phyloP scores from a whole-genome alignment of 2,888 invertebrate species.

The Onthophagus sagittarius region DNA sequence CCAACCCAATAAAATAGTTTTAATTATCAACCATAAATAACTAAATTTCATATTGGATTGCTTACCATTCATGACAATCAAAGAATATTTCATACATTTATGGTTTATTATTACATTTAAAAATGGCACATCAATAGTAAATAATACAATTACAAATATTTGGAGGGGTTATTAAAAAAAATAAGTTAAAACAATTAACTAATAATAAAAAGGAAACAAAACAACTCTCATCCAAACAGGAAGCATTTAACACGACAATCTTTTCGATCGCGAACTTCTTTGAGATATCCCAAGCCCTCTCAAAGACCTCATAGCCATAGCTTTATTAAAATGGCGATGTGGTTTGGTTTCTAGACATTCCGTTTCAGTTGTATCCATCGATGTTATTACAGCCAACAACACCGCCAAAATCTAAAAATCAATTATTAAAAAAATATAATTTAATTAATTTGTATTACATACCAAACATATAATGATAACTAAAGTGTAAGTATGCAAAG shows the following conservation, averaged over 20 bases:
- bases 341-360: slow-evolving; percentile 54
- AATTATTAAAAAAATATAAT: slow-evolving; percentile 12
- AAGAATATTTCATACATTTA: not conserved
- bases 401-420: slow-evolving; percentile 71
- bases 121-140: slow-evolving; percentile 22
- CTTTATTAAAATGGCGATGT: slow-evolving; percentile 82
- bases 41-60: too few relatives aligned
- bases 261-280: slow-evolving; percentile 37
- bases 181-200: slow-evolving; percentile 25
- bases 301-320: slow-evolving; percentile 84
- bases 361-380: slow-evolving; percentile 57
- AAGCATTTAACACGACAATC: slow-evolving; percentile 22
- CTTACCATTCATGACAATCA: not conserved
- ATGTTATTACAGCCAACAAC: slow-evolving; percentile 76
- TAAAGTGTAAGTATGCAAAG: slow-evolving; percentile 80
- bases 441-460: slow-evolving; percentile 14
- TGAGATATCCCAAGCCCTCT: slow-evolving; percentile 51
- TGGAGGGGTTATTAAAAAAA: slow-evolving; percentile 10
- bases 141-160: not conserved
- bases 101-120: slow-evolving; percentile 4
- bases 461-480: slow-evolving; percentile 85
- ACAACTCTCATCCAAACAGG: slow-evolving; percentile 30
- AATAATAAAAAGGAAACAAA: slow-evolving; percentile 26
- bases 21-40: too few relatives aligned
- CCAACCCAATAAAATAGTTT: too few relatives aligned